Conservation (phyloP, 1,140 invertebrate genomes). For the Drosophila parvula region DNA sequence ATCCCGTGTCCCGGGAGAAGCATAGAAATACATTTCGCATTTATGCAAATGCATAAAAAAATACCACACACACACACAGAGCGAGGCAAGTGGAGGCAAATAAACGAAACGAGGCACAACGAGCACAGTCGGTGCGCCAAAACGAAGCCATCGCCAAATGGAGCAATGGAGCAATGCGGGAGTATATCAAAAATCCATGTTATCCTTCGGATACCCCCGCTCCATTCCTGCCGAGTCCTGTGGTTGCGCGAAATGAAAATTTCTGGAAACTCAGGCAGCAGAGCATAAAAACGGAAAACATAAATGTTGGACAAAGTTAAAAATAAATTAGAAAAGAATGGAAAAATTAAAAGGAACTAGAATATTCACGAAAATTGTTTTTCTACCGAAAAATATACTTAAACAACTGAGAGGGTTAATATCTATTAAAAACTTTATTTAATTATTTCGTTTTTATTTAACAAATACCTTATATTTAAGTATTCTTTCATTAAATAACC, state of each 20-base stretch:
- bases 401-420: background rate
- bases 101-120: conserved; percentile 29
- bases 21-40: conserved; percentile 74
- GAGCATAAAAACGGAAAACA: background rate
- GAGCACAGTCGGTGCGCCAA: conserved; percentile 5
- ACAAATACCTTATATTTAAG: background rate
- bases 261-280: conserved; percentile 24
- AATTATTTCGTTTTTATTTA: background rate
- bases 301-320: conserved; percentile 8
- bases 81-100: conserved; percentile 43
- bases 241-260: conserved; percentile 36
- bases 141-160: conserved; percentile 39
- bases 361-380: background rate
- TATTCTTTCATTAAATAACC: background rate
- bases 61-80: conserved; percentile 47
- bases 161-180: conserved; percentile 35
- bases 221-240: background rate
- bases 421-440: background rate
- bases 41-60: conserved; percentile 78
- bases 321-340: conserved; percentile 1
- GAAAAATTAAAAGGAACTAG: background rate
- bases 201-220: background rate
- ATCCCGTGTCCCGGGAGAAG: conserved; percentile 14
- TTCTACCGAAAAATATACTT: background rate
- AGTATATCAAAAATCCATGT: conserved; percentile 55